These are phyloP conservation scores for Ganaspis brasiliensis DNA, from an alignment of 2,888 invertebrate genomes.

Conservation along the genomic window DNA sequence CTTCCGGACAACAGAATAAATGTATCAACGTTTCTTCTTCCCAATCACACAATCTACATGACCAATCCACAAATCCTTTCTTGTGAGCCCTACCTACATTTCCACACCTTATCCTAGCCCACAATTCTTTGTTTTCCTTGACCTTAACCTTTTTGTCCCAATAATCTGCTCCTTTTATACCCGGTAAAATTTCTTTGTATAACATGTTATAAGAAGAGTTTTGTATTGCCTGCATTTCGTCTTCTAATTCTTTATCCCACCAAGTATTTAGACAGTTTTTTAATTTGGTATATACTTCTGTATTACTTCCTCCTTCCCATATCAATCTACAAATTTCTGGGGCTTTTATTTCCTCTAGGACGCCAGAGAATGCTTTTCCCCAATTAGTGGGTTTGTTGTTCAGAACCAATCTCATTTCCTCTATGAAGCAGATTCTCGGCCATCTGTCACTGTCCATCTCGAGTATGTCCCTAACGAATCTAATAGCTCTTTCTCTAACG, in stretches of 20 bases:
- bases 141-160: neutral
- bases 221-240: conserved; percentile 36
- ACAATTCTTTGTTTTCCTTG: too few species aligned
- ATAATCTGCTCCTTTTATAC: neutral
- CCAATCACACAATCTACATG: neutral
- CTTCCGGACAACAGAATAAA: neutral
- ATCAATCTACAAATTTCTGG: neutral
- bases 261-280: neutral
- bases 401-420: conserved; percentile 2
- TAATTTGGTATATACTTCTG: neutral
- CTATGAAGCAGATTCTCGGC: conserved; percentile 31
- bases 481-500: neutral
- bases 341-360: neutral
- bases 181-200: neutral
- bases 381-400: conserved; percentile 8
- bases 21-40: neutral
- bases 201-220: neutral
- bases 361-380: neutral
- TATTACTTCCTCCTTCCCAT: conserved; percentile 12
- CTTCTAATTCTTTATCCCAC: too few species aligned
- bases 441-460: conserved; percentile 29
- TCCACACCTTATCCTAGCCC: neutral
- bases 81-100: neutral
- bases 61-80: neutral
- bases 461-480: neutral